A percentile compares a stretch with the other conserved stretches of the same genome.
Evolutionary conservation across 1,140 invertebrate genomes (phyloP).

Genomic region (Pantala flavescens): DNA sequence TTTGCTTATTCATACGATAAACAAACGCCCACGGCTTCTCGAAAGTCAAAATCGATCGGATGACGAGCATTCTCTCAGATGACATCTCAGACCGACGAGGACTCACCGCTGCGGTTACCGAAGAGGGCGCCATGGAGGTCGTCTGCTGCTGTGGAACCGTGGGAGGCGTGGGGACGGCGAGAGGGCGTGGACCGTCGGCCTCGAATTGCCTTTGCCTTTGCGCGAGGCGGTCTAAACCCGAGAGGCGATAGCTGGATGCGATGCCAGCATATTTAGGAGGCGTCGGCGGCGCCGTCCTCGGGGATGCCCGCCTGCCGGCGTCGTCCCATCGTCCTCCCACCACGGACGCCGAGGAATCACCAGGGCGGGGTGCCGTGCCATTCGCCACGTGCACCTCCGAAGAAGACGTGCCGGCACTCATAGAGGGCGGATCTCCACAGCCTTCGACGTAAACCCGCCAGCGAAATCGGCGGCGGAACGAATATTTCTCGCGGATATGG

Average conservation of each 20-base stretch:
- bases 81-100: background rate
- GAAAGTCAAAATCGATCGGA: background rate
- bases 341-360: background rate
- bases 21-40: background rate
- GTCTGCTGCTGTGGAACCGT: background rate
- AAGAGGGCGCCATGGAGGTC: background rate
- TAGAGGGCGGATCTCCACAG: background rate
- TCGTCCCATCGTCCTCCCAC: background rate
- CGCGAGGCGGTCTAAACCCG: background rate
- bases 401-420: background rate
- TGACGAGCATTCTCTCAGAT: no score
- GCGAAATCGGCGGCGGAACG: background rate
- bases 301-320: background rate
- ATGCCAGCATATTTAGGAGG: background rate
- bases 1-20: no score
- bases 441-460: background rate
- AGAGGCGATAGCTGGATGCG: background rate
- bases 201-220: background rate
- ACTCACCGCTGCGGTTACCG: background rate
- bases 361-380: background rate
- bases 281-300: background rate
- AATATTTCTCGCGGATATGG: background rate
- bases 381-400: slow-evolving; percentile 1
- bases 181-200: background rate
- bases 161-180: background rate